Base-by-base conservation (phyloP, 2,113 vertebrate species). In the Notechis scutatus region DNA sequence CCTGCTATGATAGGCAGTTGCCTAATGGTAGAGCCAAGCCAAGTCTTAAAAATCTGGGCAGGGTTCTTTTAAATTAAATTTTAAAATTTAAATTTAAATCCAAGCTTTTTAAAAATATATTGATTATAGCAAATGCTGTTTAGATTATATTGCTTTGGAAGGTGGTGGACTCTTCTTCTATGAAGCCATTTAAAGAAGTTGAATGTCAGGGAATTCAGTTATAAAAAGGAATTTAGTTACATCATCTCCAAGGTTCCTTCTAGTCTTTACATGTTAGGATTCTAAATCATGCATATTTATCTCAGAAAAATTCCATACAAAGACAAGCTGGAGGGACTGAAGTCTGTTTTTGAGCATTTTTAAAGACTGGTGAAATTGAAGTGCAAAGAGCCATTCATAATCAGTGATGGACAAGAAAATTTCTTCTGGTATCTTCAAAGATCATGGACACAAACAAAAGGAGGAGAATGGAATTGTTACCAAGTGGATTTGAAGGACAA, bases 331-430 rank as follows among this genome's bases (percentile, higher is more conserved):
- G 23, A 23, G 10, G 50, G 23, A 39, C 34, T 61, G 20, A 55
- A 42, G 39, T 14, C 34, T 42, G 69, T 52, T 42, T 64, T 64
- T 90, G 74, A 81, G 18, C 4, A 47, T 39, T 86, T 29, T 21
- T 55, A 59, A 91, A 57, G 39, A 42, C 39, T n/a, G 57, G 91
- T 8, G 23, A 85, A n/a, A 57, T 50, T 45, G 54, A 92, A 90
- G 69, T 59, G 50, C 59, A 92, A 59, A n/a, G 20, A 90, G 39
- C 29, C 39, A 15, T 92, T 92, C 88, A 90, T 47, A 90, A 92
- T 89, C 34, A 45, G 15, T 89, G 69, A 47, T 50, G 86, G 45
- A 56, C 29, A 39, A 29, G 55, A 47, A 39, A 52, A 39, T 85
- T 18, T 56, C 15, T 61, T 59, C 52, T 57, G 15, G 1, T n/a